A percentile compares a stretch with the other conserved stretches of the same genome.
Evolutionary conservation across 2,888 invertebrate species (phyloP).

Genomic region (Dolichomitus sp.): DNA sequence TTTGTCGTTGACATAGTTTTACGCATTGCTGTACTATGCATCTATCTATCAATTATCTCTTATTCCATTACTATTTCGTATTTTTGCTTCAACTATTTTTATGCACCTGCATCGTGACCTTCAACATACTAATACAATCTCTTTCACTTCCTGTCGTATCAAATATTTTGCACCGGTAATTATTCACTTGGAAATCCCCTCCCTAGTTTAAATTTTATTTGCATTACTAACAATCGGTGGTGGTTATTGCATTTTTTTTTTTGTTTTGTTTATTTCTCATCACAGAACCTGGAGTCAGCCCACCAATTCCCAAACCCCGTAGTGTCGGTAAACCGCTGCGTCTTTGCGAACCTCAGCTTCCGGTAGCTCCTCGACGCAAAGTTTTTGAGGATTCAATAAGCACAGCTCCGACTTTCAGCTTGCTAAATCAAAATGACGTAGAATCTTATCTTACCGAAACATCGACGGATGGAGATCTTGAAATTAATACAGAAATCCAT

Average conservation of each 20-base stretch:
- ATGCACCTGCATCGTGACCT: conserved; percentile 19
- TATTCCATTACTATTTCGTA: conserved; percentile 1
- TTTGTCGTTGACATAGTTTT: conserved; percentile 61
- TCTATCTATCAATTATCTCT: conserved; percentile 31
- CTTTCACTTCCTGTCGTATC: conserved; percentile 4
- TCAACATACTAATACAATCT: background rate
- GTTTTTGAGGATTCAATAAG: conserved; percentile 1
- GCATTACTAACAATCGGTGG: conserved; percentile 70
- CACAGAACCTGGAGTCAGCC: conserved; percentile 72
- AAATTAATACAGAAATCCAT: background rate
- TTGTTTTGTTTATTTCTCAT: conserved; percentile 59
- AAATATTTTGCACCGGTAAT: conserved; percentile 3
- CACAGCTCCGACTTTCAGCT: conserved; percentile 32
- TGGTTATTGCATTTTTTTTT: conserved; percentile 61
- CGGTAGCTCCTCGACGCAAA: conserved; percentile 59
- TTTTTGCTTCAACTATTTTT: conserved; percentile 5
- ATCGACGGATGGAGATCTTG: background rate
- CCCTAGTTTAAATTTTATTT: conserved; percentile 13
- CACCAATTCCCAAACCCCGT: conserved; percentile 80
- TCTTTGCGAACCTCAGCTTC: conserved; percentile 53
- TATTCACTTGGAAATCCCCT: background rate
- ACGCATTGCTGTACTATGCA: background rate
- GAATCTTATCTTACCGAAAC: background rate
- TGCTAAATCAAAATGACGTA: conserved; percentile 34
- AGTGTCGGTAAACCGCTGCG: conserved; percentile 54